Evolutionary conservation across 2,113 vertebrate species (phyloP).

Genomic region (Tetraodon nigroviridis): DNA sequence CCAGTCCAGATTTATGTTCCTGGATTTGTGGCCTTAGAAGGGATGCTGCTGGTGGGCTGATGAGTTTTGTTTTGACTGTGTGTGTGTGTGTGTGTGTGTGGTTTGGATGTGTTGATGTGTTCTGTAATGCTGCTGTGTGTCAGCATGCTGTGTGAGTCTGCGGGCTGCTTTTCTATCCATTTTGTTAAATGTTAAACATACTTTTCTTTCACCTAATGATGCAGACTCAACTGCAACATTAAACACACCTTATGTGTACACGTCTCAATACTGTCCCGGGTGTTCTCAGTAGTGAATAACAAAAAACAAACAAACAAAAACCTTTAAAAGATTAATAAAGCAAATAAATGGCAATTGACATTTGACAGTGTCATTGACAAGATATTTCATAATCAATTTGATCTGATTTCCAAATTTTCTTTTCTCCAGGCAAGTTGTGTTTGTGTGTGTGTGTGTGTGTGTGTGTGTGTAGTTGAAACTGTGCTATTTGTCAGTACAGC

Average conservation of each 20-base stretch:
- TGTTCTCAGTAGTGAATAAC: too few species aligned
- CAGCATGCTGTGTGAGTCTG: not conserved
- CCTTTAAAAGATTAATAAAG: too few species aligned
- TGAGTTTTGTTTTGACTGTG: conserved; percentile 53
- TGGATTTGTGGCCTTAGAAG: conserved; percentile 62
- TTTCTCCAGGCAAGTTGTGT: not conserved
- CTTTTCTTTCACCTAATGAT: conserved; percentile 4
- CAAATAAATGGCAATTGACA: too few species aligned
- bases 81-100: conserved; percentile 10
- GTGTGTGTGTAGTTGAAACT: conserved; percentile 31
- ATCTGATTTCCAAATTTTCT: too few species aligned
- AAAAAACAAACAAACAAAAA: too few species aligned
- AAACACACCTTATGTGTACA: too few species aligned
- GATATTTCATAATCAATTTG: too few species aligned
- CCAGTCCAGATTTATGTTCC: conserved; percentile 65
- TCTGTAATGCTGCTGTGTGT: not conserved
- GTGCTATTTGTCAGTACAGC: conserved; percentile 52
- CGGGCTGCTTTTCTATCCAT: conserved; percentile 7
- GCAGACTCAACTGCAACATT: not conserved
- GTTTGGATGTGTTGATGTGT: conserved; percentile 6
- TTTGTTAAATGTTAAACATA: not conserved
- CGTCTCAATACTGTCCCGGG: too few species aligned
- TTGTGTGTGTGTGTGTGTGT: conserved; percentile 25
- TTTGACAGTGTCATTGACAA: too few species aligned
- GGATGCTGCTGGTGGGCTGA: conserved; percentile 47